Conservation (phyloP, 2,888 invertebrate species). For the Ditylenchus weischeri region DNA sequence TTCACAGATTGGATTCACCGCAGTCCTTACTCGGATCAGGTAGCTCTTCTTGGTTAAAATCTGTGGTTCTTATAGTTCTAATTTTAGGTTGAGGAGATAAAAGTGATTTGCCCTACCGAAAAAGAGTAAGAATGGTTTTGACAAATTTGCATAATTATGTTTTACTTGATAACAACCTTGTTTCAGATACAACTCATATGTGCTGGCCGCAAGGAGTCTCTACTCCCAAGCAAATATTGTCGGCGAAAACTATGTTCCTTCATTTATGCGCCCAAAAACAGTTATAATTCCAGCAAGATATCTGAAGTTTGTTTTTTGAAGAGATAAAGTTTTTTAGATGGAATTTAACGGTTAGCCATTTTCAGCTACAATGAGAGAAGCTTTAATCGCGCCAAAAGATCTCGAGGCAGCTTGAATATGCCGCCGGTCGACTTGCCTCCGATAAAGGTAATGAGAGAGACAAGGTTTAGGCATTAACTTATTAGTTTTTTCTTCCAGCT, state of each 20-base stretch:
- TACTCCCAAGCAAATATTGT: slow-evolving; percentile 26
- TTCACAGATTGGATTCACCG: slow-evolving; percentile 25
- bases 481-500: slow-evolving; percentile 15
- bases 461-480: too few relatives aligned
- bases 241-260: slow-evolving; percentile 16
- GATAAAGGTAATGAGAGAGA: not conserved
- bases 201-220: slow-evolving; percentile 16
- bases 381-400: slow-evolving; percentile 6
- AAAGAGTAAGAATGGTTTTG: slow-evolving; percentile 15
- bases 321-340: not conserved
- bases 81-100: slow-evolving; percentile 23
- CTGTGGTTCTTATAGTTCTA: not conserved
- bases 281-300: slow-evolving; percentile 11
- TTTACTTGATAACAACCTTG: too few relatives aligned
- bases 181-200: slow-evolving; percentile 10
- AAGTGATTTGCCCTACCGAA: slow-evolving; percentile 21
- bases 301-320: not conserved
- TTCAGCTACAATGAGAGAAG: not conserved
- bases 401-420: not conserved
- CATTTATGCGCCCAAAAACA: slow-evolving; percentile 16
- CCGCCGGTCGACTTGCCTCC: slow-evolving; percentile 18
- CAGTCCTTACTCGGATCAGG: slow-evolving; percentile 24
- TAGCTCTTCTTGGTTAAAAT: not conserved
- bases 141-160: too few relatives aligned
- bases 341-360: not conserved